Conservation (phyloP, 2,888 invertebrate species). For the Patella pellucida region DNA sequence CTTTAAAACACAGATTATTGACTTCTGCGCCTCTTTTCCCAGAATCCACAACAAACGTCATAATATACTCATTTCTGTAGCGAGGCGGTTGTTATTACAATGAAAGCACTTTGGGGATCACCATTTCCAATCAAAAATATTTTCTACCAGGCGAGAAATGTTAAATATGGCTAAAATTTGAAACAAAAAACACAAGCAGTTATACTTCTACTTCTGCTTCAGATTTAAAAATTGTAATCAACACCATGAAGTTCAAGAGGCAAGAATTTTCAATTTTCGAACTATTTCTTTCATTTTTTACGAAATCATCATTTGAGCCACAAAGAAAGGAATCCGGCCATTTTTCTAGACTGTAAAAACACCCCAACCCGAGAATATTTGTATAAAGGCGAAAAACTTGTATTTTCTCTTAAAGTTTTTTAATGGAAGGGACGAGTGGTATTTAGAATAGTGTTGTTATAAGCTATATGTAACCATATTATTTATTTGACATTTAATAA, state of each 20-base stretch:
- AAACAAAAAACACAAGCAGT: not conserved
- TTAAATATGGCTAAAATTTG: not conserved
- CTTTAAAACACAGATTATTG: not conserved
- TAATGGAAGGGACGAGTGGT: not conserved
- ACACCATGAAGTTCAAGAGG: not conserved
- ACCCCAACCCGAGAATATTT: not conserved
- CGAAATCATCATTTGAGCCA: not conserved
- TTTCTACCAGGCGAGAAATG: not conserved
- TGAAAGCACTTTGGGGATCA: no score
- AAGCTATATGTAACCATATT: not conserved
- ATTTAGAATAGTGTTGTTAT: conserved; percentile 5
- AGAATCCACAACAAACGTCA: no score
- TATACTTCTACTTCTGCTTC: not conserved
- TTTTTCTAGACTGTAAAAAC: conserved; percentile 1
- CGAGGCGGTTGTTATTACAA: no score
- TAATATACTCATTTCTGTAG: no score
- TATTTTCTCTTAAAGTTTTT: not conserved
- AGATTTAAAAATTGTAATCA: not conserved
- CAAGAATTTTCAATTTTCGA: conserved; percentile 8
- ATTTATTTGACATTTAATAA: conserved; percentile 7
- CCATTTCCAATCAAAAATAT: no score
- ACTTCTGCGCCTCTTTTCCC: no score
- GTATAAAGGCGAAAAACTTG: not conserved
- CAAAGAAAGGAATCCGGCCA: not conserved
- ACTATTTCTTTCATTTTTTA: not conserved